Evolutionary conservation across 1,140 invertebrate species (phyloP), one percentile per base, ranked within the genome.

Genomic region (Neotoxoptera formosana): DNA sequence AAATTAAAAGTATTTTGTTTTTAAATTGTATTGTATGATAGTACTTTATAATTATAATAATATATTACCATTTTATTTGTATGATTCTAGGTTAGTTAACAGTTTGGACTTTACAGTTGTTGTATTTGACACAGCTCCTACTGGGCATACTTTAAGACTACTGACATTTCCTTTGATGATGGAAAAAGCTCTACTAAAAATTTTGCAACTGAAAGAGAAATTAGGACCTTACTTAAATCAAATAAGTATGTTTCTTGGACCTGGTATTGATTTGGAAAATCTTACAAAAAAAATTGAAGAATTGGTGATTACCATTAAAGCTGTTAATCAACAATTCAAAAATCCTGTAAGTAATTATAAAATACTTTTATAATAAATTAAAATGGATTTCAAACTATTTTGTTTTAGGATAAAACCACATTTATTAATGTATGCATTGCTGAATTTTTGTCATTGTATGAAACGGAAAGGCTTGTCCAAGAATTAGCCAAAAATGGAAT

Each of bases 351-450:
- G 96, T 95, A 92, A 51, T 25, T 60, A 17, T 34, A 86, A 81
- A 89, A 76, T 60, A 84, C 48, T 87, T 91, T 48, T 36, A 53
- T n/a, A 34, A 83, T 36, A 9, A 41, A 48, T n/a, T 30, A 51
- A 48, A 48, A 81, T 48, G 1, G 9, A 48, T 51, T 83, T 48
- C 6, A 51, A 51, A 14, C 67, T 81, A 94, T 93, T 94, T 93
- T 92, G 93, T 95, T 95, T 88, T 95, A 98, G 97, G 97, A 99
- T 94, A 98, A 99, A 95, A 99, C 99, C 0, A 99, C 99, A 4
- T 99, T 99, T 96, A 97, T 99, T 21, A 99, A 99, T 95, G 99
- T 99, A 9, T 99, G 99, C 95, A 99, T 99, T 95, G 99, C 99
- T 0, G 99, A 99, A 96, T 99, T 99, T 95, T 96, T 99, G 41